A percentile compares a stretch with the other conserved stretches of the same genome.
These are phyloP conservation scores for Hippotragus niger DNA, from an alignment of 2,113 vertebrate species.

Conservation along the genomic window DNA sequence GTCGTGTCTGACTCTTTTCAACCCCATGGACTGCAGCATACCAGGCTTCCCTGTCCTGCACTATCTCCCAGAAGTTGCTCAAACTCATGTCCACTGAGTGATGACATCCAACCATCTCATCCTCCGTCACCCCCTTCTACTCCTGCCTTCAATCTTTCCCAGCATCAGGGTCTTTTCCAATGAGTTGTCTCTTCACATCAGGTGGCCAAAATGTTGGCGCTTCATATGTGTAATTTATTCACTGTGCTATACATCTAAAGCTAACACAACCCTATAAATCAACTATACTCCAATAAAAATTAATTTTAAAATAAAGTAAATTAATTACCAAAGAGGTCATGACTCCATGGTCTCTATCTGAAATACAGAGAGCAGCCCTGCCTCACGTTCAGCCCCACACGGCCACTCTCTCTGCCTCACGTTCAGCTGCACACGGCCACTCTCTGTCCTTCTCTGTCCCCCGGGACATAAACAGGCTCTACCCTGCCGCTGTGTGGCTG, in stretches of 20 bases:
- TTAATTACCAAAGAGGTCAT: background rate
- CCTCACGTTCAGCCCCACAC: background rate
- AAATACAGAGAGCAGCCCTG: background rate
- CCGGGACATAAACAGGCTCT: too few relatives aligned
- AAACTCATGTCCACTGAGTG: background rate
- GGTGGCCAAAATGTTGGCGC: background rate
- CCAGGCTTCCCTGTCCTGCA: background rate
- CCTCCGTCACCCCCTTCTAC: background rate
- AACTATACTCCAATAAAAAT: background rate
- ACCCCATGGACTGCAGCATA: background rate
- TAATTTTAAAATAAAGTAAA: background rate
- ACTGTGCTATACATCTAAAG: background rate
- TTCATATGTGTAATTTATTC: background rate
- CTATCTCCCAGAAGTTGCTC: background rate
- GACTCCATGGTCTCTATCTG: background rate
- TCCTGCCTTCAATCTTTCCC: background rate
- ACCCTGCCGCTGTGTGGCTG: fast-evolving
- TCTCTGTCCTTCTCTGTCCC: too few relatives aligned
- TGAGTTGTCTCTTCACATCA: background rate
- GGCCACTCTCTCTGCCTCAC: background rate
- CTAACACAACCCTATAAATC: background rate
- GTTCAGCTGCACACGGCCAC: fast-evolving
- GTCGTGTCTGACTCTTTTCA: background rate
- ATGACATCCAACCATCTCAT: background rate
- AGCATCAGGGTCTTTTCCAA: background rate